Base-by-base conservation (phyloP, 2,888 invertebrate species). In the Synanthedon andrenaeformis region DNA sequence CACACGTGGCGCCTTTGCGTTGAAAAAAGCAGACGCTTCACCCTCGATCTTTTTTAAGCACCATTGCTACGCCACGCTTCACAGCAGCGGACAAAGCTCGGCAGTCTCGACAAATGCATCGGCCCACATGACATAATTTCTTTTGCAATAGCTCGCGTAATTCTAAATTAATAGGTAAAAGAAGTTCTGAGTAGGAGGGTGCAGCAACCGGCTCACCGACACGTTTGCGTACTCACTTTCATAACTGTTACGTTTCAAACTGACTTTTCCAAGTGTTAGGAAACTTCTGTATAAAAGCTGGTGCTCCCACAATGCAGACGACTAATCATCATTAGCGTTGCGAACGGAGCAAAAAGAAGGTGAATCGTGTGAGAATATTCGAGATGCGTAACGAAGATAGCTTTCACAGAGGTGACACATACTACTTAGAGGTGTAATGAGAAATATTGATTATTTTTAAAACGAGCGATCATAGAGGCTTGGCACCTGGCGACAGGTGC, bases 191-290 rank as follows among this genome's bases (percentile, higher is more conserved):
- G 72, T 72, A 74, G 76, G 76, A 74, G 62, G 69, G 70, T 71
- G 45, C 45, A 45, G 14, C 45, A 72, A 76, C 72, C 69, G 63
- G 54, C 56, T 56, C 69, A 73, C 63, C 70, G 61, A 70, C 71
- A 76, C 71, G 76, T 79, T 82, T 78, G 73, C 78, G 76, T 78
- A 77, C 76, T 69, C 72, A 74, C 79, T 85, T 85, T 86, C 86
- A 83, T 84, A 85, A 86, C 81, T 74, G 78, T 85, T 85, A 85
- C 82, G 82, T 80, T 84, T 74, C 62, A 66, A 72, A 73, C 45
- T 8, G 13, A 45, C 74, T 82, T 83, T 84, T 81, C 82, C 76
- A 79, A 73, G 69, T 71, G 77, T 84, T 87, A 76, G 74, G 82
- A 85, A 86, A 85, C 62, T 57, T 59, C 57, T 60, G 74, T 73